These are phyloP conservation scores for Megalurothrips usitatus DNA, from an alignment of 2,888 invertebrate genomes.

Conservation along the genomic window DNA sequence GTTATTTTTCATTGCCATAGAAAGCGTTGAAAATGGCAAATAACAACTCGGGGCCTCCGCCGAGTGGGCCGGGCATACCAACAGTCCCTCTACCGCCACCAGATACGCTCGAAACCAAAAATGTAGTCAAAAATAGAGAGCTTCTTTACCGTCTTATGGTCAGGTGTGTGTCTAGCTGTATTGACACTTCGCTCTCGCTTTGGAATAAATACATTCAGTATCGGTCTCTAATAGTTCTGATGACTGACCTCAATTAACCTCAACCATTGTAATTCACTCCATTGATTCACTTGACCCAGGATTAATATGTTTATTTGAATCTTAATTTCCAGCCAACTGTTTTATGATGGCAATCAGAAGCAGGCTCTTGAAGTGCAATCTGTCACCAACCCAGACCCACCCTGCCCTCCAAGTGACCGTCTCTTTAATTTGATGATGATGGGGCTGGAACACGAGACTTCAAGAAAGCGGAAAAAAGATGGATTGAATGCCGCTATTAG, in stretches of 20 bases:
- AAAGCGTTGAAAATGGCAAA: no score
- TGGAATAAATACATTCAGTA: no score
- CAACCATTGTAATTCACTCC: no score
- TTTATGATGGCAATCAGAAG: constrained; percentile 95
- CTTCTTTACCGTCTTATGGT: constrained; percentile 86
- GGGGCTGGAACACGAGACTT: constrained; percentile 80
- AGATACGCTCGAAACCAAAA: constrained; percentile 47
- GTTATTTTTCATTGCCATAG: no score
- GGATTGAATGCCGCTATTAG: constrained; percentile 53
- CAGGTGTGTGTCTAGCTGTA: constrained; percentile 56
- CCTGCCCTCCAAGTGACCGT: constrained; percentile 93
- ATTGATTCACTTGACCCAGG: no score
- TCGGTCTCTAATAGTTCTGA: no score
- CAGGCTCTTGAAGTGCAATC: constrained; percentile 80
- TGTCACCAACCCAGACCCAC: constrained; percentile 83
- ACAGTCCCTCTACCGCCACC: constrained; percentile 1
- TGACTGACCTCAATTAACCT: no score
- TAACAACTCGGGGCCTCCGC: neutral
- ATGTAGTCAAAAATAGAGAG: constrained; percentile 83
- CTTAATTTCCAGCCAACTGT: constrained; percentile 74
- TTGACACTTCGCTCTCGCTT: no score
- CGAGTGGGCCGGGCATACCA: neutral
- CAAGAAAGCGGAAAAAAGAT: constrained; percentile 56
- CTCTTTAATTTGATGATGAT: constrained; percentile 75
- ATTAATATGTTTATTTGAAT: neutral